Conservation (phyloP, 2,888 invertebrate genomes). For the Drosophila putrida region DNA sequence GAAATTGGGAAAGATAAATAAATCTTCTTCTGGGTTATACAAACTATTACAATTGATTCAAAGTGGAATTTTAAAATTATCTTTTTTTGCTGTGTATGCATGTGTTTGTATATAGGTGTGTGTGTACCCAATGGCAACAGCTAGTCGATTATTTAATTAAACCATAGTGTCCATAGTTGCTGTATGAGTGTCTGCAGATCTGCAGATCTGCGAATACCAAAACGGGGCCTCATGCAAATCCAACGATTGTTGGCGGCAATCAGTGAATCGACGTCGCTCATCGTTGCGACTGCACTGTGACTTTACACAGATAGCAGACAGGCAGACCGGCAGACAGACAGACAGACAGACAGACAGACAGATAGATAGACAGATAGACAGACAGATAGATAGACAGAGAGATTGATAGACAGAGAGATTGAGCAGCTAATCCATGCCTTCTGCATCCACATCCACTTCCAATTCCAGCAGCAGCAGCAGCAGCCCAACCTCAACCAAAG, state of each 20-base stretch:
- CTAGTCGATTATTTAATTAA: constrained; percentile 72
- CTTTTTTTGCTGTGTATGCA: background rate
- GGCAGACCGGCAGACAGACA: too few relatives aligned
- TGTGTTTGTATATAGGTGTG: background rate
- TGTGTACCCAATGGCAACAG: constrained; percentile 49
- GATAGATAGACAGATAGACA: too few relatives aligned
- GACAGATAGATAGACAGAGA: too few relatives aligned
- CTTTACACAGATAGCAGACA: background rate
- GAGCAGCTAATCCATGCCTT: constrained; percentile 51
- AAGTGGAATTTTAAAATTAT: background rate
- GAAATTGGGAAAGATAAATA: too few relatives aligned
- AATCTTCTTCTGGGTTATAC: too few relatives aligned
- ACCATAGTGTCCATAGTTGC: constrained; percentile 9
- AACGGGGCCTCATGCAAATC: constrained; percentile 45
- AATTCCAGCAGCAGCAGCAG: constrained; percentile 63
- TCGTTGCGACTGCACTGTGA: constrained; percentile 42
- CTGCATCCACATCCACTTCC: constrained; percentile 53
- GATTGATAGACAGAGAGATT: background rate
- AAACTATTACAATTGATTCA: too few relatives aligned
- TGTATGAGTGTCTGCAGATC: constrained; percentile 54
- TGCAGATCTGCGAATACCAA: constrained; percentile 48
- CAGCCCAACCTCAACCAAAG: constrained; percentile 35
- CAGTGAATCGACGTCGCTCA: constrained; percentile 65
- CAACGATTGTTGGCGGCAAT: constrained; percentile 33
- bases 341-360: too few relatives aligned